These are phyloP conservation scores for Melanophora roralis DNA, from an alignment of 2,888 invertebrate species.

Conservation along the genomic window DNA sequence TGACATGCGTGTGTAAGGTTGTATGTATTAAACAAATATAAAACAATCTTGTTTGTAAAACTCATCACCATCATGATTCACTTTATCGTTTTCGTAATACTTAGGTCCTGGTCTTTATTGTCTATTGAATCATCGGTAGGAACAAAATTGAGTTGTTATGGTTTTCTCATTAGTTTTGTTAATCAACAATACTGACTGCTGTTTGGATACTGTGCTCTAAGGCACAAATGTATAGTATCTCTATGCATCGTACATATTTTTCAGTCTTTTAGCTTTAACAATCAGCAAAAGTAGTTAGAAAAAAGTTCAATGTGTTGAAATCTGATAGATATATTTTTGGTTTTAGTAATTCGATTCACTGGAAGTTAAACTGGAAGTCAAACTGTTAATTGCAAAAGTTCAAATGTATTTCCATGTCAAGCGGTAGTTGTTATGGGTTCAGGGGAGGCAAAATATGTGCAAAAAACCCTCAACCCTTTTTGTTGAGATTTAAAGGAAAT, in stretches of 20 bases:
- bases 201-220: neutral
- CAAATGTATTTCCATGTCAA: conserved; percentile 32
- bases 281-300: neutral
- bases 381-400: conserved; percentile 45
- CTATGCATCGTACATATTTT: neutral
- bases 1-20: neutral
- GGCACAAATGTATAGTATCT: neutral
- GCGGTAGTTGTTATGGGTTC: neutral
- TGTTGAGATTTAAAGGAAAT: conserved; percentile 11
- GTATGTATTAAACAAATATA: conserved; percentile 5
- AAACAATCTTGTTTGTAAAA: neutral
- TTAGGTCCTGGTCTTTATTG: neutral
- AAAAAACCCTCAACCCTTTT: conserved; percentile 17
- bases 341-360: neutral
- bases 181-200: neutral
- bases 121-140: neutral
- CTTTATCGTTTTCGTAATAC: neutral
- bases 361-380: conserved; percentile 23
- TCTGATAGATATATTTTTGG: conserved; percentile 24
- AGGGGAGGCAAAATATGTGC: neutral
- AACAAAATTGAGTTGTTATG: conserved; percentile 21
- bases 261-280: neutral
- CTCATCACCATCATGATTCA: neutral
- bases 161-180: conserved; percentile 18
- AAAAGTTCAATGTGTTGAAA: neutral